Evolutionary conservation across 64 coral and sea anemone genomes (phyloP).

Genomic region (Stichodactyla helianthus): DNA sequence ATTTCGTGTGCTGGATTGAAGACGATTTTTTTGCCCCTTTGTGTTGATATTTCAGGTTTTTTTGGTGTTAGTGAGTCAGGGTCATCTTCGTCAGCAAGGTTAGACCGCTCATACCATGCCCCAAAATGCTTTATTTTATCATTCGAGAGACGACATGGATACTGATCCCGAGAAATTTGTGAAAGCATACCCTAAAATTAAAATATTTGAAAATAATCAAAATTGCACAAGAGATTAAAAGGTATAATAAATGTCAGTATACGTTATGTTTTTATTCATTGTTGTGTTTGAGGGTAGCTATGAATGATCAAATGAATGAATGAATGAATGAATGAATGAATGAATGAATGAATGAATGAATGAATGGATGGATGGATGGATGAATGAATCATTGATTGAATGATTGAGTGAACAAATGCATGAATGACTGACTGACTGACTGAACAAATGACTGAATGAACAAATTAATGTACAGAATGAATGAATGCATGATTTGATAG

Average conservation of each 20-base stretch:
- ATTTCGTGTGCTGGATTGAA: conserved; percentile 84
- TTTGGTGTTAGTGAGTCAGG: conserved; percentile 48
- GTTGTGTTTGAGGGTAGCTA: not conserved
- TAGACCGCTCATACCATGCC: conserved; percentile 85
- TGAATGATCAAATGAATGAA: not conserved
- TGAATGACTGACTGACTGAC: no score
- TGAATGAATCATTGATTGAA: no score
- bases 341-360: no score
- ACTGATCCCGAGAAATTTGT: conserved; percentile 95
- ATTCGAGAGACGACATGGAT: conserved; percentile 75
- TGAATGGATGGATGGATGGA: not conserved
- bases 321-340: no score
- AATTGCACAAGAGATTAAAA: not conserved
- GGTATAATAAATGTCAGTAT: no score
- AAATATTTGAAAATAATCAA: not conserved
- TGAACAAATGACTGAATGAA: no score
- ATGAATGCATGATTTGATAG: not conserved
- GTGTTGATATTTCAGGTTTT: conserved; percentile 47
- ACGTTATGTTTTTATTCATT: no score
- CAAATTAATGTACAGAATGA: not conserved
- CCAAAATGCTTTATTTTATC: conserved; percentile 95
- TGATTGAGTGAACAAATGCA: no score
- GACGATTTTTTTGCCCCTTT: conserved; percentile 92
- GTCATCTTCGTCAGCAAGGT: conserved; percentile 58
- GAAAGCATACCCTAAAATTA: conserved; percentile 83